Evolutionary conservation across 2,113 vertebrate genomes (phyloP).

Genomic region (Conger conger): DNA sequence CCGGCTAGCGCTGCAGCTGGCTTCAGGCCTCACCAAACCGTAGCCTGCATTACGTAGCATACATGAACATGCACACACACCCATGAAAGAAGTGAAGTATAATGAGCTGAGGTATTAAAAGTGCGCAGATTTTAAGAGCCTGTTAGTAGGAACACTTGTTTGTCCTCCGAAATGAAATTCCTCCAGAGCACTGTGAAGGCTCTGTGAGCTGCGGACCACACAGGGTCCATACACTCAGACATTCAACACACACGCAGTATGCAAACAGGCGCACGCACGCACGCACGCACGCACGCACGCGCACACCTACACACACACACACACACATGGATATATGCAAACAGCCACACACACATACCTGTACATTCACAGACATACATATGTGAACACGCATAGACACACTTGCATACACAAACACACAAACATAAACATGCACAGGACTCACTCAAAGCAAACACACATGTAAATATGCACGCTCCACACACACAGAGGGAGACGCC

Average conservation of each 20-base stretch:
- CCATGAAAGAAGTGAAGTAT: background rate
- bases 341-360: background rate
- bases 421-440: background rate
- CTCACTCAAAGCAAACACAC: slow-evolving; percentile 34
- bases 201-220: background rate
- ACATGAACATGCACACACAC: background rate
- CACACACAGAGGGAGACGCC: background rate
- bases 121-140: background rate
- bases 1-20: background rate
- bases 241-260: slow-evolving; percentile 41
- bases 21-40: background rate
- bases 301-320: slow-evolving; percentile 23
- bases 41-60: background rate
- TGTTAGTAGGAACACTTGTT: background rate
- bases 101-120: background rate
- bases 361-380: background rate
- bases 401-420: background rate
- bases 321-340: slow-evolving; percentile 25
- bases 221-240: too few relatives aligned
- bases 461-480: background rate
- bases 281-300: background rate
- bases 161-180: background rate
- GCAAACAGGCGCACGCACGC: slow-evolving; percentile 28
- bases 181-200: background rate
- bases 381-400: background rate